A percentile compares a stretch with the other conserved stretches of the same genome.
These are phyloP conservation scores for Astreopora myriophthalma DNA, from an alignment of 64 coral and sea anemone species.

Conservation along the genomic window DNA sequence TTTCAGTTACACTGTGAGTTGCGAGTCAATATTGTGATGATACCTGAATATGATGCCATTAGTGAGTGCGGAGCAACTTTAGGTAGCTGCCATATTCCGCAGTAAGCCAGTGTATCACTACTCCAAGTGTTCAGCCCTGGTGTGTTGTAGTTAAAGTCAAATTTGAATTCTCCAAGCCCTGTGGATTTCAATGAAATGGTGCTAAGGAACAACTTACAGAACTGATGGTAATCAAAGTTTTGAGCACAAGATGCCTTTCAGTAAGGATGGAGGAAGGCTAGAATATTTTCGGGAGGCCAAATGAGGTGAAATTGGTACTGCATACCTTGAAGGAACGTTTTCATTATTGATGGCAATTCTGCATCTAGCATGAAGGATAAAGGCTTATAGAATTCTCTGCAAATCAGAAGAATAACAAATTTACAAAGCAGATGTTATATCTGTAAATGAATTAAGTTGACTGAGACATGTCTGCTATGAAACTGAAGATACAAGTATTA, in stretches of 20 bases:
- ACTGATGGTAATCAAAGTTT: too few species aligned
- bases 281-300: background rate
- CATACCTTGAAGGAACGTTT: slow-evolving; percentile 86
- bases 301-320: background rate
- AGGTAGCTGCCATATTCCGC: slow-evolving; percentile 90
- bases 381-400: slow-evolving; percentile 69
- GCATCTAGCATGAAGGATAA: slow-evolving; percentile 82
- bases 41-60: background rate
- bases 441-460: too few species aligned
- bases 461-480: too few species aligned
- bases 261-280: too few species aligned
- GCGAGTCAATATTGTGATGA: too few species aligned
- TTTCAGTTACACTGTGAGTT: background rate
- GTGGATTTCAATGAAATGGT: background rate
- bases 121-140: slow-evolving; percentile 91
- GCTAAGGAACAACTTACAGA: background rate
- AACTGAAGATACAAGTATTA: too few species aligned
- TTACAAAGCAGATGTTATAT: too few species aligned
- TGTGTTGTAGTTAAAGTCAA: slow-evolving; percentile 96
- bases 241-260: too few species aligned
- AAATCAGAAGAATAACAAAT: background rate
- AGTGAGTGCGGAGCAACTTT: slow-evolving; percentile 27
- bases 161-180: slow-evolving; percentile 94
- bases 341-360: slow-evolving; percentile 91
- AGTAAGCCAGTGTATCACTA: slow-evolving; percentile 70